These are phyloP conservation scores for Plebejus melissa DNA, from an alignment of 2,888 invertebrate species.

Conservation along the genomic window DNA sequence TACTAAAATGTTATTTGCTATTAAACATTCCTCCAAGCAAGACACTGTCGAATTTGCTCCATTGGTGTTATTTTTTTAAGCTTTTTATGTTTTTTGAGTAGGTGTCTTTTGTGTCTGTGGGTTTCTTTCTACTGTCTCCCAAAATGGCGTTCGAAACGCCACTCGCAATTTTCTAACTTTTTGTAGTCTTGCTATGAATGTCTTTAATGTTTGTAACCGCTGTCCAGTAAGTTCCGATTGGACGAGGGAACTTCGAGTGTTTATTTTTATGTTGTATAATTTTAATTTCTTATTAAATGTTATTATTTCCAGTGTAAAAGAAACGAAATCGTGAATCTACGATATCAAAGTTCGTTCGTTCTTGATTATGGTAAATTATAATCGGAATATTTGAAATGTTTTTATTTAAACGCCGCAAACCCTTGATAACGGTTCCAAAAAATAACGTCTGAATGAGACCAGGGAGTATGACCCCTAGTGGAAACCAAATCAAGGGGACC, in stretches of 20 bases:
- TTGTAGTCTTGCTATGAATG: constrained; percentile 57
- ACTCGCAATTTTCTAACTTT: constrained; percentile 50
- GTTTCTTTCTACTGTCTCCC: constrained; percentile 52
- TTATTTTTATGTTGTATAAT: constrained; percentile 38
- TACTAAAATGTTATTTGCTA: constrained; percentile 53
- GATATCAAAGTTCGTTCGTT: constrained; percentile 32
- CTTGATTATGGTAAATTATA: constrained; percentile 25
- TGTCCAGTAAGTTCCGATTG: constrained; percentile 53
- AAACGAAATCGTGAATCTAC: constrained; percentile 22
- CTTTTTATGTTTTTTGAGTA: constrained; percentile 64
- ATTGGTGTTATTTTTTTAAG: constrained; percentile 57
- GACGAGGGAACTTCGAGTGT: constrained; percentile 47
- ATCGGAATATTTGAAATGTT: constrained; percentile 22
- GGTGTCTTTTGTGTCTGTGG: constrained; percentile 62
- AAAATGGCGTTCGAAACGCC: constrained; percentile 47
- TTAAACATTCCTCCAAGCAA: constrained; percentile 55
- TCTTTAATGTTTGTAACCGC: constrained; percentile 51
- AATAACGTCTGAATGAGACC: constrained; percentile 50
- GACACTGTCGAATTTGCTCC: constrained; percentile 54
- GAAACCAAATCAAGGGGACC: constrained; percentile 88
- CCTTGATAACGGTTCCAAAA: constrained; percentile 61
- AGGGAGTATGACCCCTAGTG: constrained; percentile 84
- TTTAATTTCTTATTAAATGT: constrained; percentile 31
- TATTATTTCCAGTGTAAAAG: constrained; percentile 22
- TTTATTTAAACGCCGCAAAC: constrained; percentile 39